phyloP scores from a whole-genome alignment of 2,113 vertebrate species.

The Xenopus tropicalis region DNA sequence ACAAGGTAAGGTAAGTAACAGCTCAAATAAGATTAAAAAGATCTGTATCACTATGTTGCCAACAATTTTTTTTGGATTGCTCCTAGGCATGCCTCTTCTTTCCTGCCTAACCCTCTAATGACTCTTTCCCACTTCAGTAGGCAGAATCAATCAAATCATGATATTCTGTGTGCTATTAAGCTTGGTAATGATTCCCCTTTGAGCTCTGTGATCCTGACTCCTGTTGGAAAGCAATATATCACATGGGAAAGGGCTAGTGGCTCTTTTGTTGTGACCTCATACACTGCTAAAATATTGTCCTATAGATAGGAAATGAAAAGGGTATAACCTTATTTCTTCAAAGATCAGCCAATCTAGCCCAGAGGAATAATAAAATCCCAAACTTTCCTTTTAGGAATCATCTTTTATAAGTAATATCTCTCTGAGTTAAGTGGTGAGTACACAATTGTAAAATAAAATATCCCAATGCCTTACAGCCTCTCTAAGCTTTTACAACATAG shows the following conservation, averaged over 20 bases:
- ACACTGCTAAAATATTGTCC: conserved; percentile 79
- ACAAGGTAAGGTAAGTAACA: neutral
- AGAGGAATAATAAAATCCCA: conserved; percentile 91
- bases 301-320: conserved; percentile 89
- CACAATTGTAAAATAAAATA: conserved; percentile 57
- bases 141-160: conserved; percentile 69
- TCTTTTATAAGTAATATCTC: conserved; percentile 91
- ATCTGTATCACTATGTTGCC: neutral
- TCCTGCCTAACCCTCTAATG: conserved; percentile 13
- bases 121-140: conserved; percentile 53
- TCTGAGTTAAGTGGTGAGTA: conserved; percentile 79
- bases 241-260: conserved; percentile 57
- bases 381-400: conserved; percentile 84
- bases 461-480: conserved; percentile 20
- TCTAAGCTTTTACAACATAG: conserved; percentile 14
- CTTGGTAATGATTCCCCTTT: conserved; percentile 69
- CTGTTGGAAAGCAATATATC: conserved; percentile 65
- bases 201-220: conserved; percentile 63
- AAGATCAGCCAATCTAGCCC: conserved; percentile 83
- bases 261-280: conserved; percentile 72
- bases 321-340: conserved; percentile 91
- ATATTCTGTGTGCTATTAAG: conserved; percentile 66
- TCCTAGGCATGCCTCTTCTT: conserved; percentile 7
- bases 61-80: neutral
- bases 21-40: neutral